These are phyloP conservation scores for Abscondita cerata DNA, from an alignment of 2,888 invertebrate species.

Conservation along the genomic window DNA sequence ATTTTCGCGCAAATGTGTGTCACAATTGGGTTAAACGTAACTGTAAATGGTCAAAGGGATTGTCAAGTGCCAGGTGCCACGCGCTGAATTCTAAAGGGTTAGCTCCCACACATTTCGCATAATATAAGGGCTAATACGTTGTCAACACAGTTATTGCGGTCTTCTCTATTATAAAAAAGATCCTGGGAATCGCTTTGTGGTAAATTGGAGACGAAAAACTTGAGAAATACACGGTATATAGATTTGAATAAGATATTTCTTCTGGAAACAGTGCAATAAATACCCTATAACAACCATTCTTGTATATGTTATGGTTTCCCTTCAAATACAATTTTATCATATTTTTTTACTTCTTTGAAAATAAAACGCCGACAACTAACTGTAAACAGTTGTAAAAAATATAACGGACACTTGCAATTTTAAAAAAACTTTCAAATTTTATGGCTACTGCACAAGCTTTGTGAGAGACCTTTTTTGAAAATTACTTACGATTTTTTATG, in stretches of 20 bases:
- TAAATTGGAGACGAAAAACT: constrained; percentile 15
- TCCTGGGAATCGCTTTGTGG: constrained; percentile 35
- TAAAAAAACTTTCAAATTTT: constrained; percentile 14
- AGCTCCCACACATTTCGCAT: constrained; percentile 38
- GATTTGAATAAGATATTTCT: constrained; percentile 18
- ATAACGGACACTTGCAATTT: constrained; percentile 31
- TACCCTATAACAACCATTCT: too few relatives aligned
- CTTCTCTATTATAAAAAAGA: constrained; percentile 24
- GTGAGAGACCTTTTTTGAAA: constrained; percentile 1
- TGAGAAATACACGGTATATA: constrained; percentile 23
- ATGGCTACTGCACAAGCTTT: background rate
- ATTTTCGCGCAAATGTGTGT: constrained; percentile 19
- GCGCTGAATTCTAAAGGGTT: constrained; percentile 39
- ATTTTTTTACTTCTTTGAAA: constrained; percentile 18
- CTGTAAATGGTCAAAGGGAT: constrained; percentile 39
- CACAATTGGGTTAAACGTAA: constrained; percentile 25
- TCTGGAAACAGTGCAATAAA: constrained; percentile 1
- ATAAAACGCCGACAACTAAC: constrained; percentile 13
- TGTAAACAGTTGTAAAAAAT: constrained; percentile 21
- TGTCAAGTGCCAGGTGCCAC: constrained; percentile 45
- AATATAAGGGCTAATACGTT: constrained; percentile 37
- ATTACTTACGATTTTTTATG: background rate
- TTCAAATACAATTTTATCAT: too few relatives aligned
- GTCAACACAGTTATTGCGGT: constrained; percentile 39
- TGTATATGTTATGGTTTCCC: too few relatives aligned